Conservation (phyloP, 1,140 invertebrate genomes). For the Onthophagus taurus region DNA sequence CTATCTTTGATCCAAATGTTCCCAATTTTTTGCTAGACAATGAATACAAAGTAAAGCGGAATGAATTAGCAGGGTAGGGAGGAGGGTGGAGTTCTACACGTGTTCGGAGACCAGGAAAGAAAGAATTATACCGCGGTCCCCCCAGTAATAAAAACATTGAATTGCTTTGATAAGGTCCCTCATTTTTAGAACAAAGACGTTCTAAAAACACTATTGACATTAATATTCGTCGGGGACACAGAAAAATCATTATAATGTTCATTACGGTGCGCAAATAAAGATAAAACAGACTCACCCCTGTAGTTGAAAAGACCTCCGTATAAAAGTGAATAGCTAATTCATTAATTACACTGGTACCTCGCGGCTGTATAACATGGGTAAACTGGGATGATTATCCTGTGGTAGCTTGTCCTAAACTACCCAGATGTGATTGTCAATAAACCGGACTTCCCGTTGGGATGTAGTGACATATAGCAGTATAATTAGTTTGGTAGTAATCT, state of each 20-base stretch:
- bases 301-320: too few species aligned
- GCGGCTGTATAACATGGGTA: too few species aligned
- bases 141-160: constrained; percentile 23
- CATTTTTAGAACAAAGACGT: constrained; percentile 21
- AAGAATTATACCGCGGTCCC: constrained; percentile 10
- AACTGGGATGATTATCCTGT: too few species aligned
- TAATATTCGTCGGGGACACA: constrained; percentile 19
- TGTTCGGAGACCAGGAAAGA: neutral
- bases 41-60: neutral
- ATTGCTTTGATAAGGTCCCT: constrained; percentile 21
- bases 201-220: constrained; percentile 21
- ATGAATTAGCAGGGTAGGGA: neutral
- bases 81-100: neutral
- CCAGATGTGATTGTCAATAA: too few species aligned
- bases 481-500: too few species aligned
- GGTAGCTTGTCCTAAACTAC: too few species aligned
- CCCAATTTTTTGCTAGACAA: neutral
- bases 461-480: too few species aligned
- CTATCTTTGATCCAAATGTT: too few species aligned
- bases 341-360: too few species aligned
- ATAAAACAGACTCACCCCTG: too few species aligned
- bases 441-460: too few species aligned
- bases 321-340: too few species aligned
- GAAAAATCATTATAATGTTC: constrained; percentile 25
- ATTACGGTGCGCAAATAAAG: constrained; percentile 25